Base-by-base conservation (phyloP, 2,113 vertebrate genomes). In the Aegypius monachus region DNA sequence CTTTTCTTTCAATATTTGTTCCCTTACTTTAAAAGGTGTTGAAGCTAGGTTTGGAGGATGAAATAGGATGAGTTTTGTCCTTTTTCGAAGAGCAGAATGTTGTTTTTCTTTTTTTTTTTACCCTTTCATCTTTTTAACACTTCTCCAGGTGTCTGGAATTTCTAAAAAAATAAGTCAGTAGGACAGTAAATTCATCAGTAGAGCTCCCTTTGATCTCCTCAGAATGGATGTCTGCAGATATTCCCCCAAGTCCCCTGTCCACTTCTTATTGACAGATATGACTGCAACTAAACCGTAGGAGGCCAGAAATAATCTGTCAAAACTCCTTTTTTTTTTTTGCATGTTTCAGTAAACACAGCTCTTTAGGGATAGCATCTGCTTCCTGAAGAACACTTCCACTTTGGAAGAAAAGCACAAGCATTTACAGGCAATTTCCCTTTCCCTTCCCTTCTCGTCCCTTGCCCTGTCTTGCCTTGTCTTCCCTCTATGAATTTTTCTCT, bases 321-420 rank as follows among this genome's bases (percentile, higher is more conserved):
- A 94, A 70, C 34, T 79, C 36, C 11, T 11, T 68, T 59, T 61
- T 47, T 82, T 45, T 43, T 36, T 34, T 47, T 31, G 3, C 25
- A 68, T 95, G 56, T 95, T 93, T 95, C 78, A 90, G 93, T 94
- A 94, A 94, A 90, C 85, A 82, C 16, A 47, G 23, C 13, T 89
- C 86, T 92, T 93, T 21, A 79, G 88, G 88, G 86, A 95, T 91
- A 96, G 89, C 80, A 95, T 95, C 95, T 95, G 92, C 94, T 95
- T 95, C 83, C 83, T 71, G 34, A 81, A 95, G 83, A 77, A 75
- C 65, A 42, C 81, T 93, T 91, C 81, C 62, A 79, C 61, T 94
- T 65, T 16, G 47, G 83, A 87, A 78, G 55, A 91, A 89, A 95
- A 71, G 4, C 34, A 22, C 27, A 52, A 62, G 13, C 19, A 42